phyloP scores from a whole-genome alignment of 2,888 invertebrate species.

The Polyommatus icarus region DNA sequence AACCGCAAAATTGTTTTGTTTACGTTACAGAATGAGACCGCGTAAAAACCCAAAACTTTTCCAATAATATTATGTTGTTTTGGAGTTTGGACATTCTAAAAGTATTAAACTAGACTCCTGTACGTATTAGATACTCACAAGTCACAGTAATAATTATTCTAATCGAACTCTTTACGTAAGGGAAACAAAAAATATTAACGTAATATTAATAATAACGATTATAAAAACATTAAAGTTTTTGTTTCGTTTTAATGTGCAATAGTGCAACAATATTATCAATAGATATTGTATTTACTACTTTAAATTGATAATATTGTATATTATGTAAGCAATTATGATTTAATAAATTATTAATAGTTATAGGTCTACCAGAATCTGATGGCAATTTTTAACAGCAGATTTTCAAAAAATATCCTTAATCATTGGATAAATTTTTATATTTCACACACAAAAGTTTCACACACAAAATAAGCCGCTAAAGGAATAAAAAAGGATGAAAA shows the following conservation, averaged over 20 bases:
- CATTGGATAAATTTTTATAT: too few species aligned
- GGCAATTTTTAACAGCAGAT: too few species aligned
- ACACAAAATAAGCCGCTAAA: too few species aligned
- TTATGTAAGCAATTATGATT: not conserved
- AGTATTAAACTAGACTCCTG: not conserved
- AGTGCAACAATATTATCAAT: not conserved
- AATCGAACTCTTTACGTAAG: not conserved
- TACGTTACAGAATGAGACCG: not conserved
- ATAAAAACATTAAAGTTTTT: not conserved
- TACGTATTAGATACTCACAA: not conserved
- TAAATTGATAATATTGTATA: not conserved
- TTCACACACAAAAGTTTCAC: too few species aligned
- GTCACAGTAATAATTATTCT: not conserved
- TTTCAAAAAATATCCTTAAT: too few species aligned
- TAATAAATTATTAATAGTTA: too few species aligned
- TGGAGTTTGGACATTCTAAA: not conserved
- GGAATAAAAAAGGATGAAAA: too few species aligned
- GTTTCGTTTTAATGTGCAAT: not conserved
- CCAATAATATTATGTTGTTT: not conserved
- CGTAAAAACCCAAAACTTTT: conserved; percentile 17
- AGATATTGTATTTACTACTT: too few species aligned
- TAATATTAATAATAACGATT: not conserved
- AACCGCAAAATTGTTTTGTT: not conserved
- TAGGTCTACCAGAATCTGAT: too few species aligned
- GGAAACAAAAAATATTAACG: not conserved